Evolutionary conservation across 2,888 invertebrate genomes (phyloP).

Genomic region (Isoperla grammatica): DNA sequence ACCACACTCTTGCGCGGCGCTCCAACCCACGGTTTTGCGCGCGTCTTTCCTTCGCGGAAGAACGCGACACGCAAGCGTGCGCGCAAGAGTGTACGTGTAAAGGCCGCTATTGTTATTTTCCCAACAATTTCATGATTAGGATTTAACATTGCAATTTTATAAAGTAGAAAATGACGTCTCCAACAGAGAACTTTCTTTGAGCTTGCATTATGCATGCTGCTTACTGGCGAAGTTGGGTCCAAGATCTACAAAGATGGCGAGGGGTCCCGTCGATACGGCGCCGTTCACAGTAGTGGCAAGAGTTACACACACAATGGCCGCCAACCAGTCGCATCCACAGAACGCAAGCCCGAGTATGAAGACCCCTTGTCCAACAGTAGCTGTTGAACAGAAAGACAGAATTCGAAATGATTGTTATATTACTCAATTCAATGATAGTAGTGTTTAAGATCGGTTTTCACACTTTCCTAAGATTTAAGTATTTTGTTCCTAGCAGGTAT

Average conservation of each 20-base stretch:
- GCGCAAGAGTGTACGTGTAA: too few relatives aligned
- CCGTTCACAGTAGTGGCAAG: constrained; percentile 60
- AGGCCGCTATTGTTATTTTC: not conserved
- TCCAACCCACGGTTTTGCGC: too few relatives aligned
- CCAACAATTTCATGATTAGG: not conserved
- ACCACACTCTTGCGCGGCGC: too few relatives aligned
- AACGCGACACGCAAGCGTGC: too few relatives aligned
- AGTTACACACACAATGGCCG: constrained; percentile 56
- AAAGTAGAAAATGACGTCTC: not conserved
- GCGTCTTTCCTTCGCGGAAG: too few relatives aligned
- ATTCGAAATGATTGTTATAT: not conserved
- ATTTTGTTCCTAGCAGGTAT: too few relatives aligned
- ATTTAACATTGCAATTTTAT: not conserved
- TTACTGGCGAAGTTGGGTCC: constrained; percentile 45
- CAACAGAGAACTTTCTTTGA: not conserved
- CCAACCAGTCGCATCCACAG: constrained; percentile 55
- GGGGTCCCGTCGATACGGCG: constrained; percentile 59
- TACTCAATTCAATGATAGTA: not conserved
- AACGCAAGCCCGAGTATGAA: constrained; percentile 56
- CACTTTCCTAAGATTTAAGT: too few relatives aligned
- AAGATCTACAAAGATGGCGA: constrained; percentile 61
- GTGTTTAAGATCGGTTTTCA: too few relatives aligned
- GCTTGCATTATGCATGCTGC: not conserved
- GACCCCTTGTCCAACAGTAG: constrained; percentile 55
- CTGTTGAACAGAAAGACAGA: constrained; percentile 37